A percentile compares a stretch with the other conserved stretches of the same genome.
These are phyloP conservation scores for Drosophila putrida DNA, from an alignment of 2,888 invertebrate genomes.

Conservation along the genomic window DNA sequence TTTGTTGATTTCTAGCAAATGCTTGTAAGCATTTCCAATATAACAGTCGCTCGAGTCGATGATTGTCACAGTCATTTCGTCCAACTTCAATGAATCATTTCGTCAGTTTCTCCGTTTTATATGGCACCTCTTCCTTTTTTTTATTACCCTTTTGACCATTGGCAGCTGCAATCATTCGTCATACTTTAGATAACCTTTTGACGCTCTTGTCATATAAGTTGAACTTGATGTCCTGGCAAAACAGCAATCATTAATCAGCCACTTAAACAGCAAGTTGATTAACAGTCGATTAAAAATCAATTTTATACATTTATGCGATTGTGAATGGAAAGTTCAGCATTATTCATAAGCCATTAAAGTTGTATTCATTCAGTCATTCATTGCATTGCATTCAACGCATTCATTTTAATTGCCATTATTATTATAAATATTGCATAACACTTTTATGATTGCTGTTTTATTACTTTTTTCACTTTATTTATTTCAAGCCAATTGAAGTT, in stretches of 20 bases:
- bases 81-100: slow-evolving; percentile 57
- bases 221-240: slow-evolving; percentile 8
- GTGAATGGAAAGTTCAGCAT: slow-evolving; percentile 18
- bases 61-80: slow-evolving; percentile 47
- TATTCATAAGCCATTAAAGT: slow-evolving; percentile 45
- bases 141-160: slow-evolving; percentile 37
- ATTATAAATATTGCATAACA: slow-evolving; percentile 40
- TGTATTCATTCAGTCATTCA: slow-evolving; percentile 14
- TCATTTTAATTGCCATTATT: slow-evolving; percentile 41
- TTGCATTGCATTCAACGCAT: slow-evolving; percentile 7
- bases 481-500: slow-evolving; percentile 22
- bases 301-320: slow-evolving; percentile 56
- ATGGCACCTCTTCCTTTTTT: slow-evolving; percentile 18
- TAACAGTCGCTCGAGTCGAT: slow-evolving; percentile 27
- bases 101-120: slow-evolving; percentile 28
- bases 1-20: slow-evolving; percentile 78
- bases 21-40: slow-evolving; percentile 68
- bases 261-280: slow-evolving; percentile 42
- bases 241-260: slow-evolving; percentile 47
- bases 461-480: slow-evolving; percentile 16
- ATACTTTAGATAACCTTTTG: slow-evolving; percentile 44
- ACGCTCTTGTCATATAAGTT: slow-evolving; percentile 37
- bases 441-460: slow-evolving; percentile 26
- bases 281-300: slow-evolving; percentile 73
- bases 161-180: slow-evolving; percentile 50